Evolutionary conservation across 2,113 vertebrate species (phyloP).

Genomic region (Ancistrus triradiatus): DNA sequence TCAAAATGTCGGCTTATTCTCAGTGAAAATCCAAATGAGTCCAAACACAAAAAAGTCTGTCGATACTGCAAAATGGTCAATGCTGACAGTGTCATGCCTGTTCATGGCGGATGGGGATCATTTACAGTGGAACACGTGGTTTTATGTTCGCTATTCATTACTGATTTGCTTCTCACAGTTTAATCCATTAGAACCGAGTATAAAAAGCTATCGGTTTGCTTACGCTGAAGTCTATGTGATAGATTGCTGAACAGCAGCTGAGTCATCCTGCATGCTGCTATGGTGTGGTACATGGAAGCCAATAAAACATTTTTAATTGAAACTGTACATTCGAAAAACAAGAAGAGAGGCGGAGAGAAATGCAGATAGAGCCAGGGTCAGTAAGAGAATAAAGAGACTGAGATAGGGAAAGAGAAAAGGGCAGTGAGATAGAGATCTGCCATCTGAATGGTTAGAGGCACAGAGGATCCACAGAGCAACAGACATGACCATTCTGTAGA

Average conservation of each 20-base stretch:
- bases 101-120: constrained; percentile 7
- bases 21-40: constrained; percentile 12
- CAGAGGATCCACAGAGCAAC: constrained; percentile 86
- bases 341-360: background rate
- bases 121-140: constrained; percentile 24
- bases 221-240: too few relatives aligned
- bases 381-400: background rate
- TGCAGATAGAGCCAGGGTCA: background rate
- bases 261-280: background rate
- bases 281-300: constrained; percentile 4
- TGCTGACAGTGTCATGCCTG: constrained; percentile 30
- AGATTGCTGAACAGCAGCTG: too few relatives aligned
- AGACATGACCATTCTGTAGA: constrained; percentile 80
- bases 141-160: background rate
- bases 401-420: background rate
- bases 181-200: too few relatives aligned
- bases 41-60: constrained; percentile 33
- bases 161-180: too few relatives aligned
- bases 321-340: constrained; percentile 20
- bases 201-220: too few relatives aligned
- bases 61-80: constrained; percentile 33
- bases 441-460: constrained; percentile 74
- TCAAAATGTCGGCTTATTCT: constrained; percentile 9
- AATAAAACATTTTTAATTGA: constrained; percentile 5
- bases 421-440: constrained; percentile 3